Conservation (phyloP, 2,888 invertebrate species). For the Troides aeacus region DNA sequence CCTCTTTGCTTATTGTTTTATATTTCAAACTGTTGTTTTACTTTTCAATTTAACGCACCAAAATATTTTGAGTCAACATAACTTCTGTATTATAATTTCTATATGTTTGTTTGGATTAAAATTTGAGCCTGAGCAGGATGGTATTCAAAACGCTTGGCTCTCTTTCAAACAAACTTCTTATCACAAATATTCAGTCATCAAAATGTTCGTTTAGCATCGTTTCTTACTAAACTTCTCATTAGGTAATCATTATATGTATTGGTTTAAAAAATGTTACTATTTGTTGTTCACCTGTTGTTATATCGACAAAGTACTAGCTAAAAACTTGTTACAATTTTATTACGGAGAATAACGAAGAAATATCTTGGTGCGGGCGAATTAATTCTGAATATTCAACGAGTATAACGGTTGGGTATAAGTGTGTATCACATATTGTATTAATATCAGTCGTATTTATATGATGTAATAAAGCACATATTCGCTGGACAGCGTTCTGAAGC, state of each 20-base stretch:
- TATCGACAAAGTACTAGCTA: conserved; percentile 5
- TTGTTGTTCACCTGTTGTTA: background rate
- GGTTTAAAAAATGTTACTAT: background rate
- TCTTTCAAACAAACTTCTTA: too few species aligned
- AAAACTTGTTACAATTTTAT: conserved; percentile 44
- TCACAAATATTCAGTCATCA: too few species aligned
- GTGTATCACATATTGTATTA: conserved; percentile 55
- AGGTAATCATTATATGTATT: background rate
- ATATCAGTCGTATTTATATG: conserved; percentile 49
- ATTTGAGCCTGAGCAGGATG: too few species aligned
- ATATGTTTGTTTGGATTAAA: background rate
- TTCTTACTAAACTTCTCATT: background rate
- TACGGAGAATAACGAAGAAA: conserved; percentile 48
- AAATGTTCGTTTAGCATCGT: too few species aligned
- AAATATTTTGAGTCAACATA: background rate
- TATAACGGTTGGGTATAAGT: conserved; percentile 48
- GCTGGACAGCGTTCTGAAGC: conserved; percentile 31
- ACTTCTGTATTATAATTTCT: background rate
- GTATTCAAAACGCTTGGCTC: too few species aligned
- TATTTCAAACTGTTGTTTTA: background rate
- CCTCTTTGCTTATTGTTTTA: background rate
- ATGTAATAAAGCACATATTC: conserved; percentile 51
- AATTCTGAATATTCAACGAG: conserved; percentile 60
- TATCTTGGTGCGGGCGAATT: conserved; percentile 51
- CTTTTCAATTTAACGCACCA: background rate